Percentiles rank a stretch among this genome's conserved stretches.
These are phyloP conservation scores for Drosophila bunnanda DNA, from an alignment of 2,888 invertebrate species.

Conservation along the genomic window DNA sequence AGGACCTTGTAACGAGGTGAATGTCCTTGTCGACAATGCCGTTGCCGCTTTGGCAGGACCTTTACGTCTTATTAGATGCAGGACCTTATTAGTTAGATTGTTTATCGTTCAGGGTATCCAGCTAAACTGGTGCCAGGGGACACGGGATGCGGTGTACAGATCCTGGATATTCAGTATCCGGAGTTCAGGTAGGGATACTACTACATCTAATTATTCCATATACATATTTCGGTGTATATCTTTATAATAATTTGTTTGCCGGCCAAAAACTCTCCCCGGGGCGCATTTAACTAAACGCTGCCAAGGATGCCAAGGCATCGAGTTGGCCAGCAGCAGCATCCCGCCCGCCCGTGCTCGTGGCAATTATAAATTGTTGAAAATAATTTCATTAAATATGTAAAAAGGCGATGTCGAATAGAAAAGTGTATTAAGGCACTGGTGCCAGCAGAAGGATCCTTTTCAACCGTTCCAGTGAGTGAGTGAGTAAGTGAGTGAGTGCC, in stretches of 20 bases:
- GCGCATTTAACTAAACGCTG: conserved; percentile 73
- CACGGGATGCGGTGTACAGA: not conserved
- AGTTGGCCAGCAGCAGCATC: too few relatives aligned
- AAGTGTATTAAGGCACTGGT: conserved; percentile 55
- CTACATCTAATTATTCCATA: conserved; percentile 11
- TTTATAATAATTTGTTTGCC: conserved; percentile 68
- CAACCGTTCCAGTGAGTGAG: conserved; percentile 5
- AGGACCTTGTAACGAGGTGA: not conserved
- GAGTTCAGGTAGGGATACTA: conserved; percentile 4
- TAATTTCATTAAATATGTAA: conserved; percentile 80
- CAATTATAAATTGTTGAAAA: conserved; percentile 80
- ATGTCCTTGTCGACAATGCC: not conserved
- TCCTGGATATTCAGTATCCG: not conserved
- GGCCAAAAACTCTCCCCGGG: conserved; percentile 71
- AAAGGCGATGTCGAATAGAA: conserved; percentile 69
- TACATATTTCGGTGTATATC: conserved; percentile 52
- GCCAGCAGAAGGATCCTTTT: conserved; percentile 30
- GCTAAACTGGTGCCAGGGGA: conserved; percentile 36
- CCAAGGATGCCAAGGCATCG: too few relatives aligned
- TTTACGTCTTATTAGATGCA: conserved; percentile 9
- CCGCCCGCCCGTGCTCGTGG: too few relatives aligned
- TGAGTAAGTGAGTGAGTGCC: conserved; percentile 24
- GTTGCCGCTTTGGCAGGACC: not conserved
- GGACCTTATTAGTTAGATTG: conserved; percentile 25
- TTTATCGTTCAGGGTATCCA: conserved; percentile 11